These are phyloP conservation scores for Oryzias javanicus DNA, from an alignment of 2,113 vertebrate genomes.

Conservation along the genomic window DNA sequence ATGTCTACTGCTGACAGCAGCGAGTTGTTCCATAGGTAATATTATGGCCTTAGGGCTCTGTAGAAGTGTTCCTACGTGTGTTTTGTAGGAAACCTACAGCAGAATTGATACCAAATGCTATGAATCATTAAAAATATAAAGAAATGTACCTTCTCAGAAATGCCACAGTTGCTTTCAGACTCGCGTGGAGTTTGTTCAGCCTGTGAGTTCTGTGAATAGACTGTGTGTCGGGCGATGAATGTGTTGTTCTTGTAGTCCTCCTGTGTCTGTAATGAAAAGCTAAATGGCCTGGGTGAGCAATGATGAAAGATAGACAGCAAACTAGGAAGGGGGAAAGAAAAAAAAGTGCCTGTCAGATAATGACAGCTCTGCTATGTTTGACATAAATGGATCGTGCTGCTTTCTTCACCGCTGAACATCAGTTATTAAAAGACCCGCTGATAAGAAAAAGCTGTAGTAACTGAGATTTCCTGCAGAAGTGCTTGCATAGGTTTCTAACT, in stretches of 20 bases:
- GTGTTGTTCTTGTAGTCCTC: constrained; percentile 31
- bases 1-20: constrained; percentile 43
- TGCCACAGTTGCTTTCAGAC: constrained; percentile 9
- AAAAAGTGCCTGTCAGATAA: constrained; percentile 30
- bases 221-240: constrained; percentile 5
- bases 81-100: constrained; percentile 17
- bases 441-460: constrained; percentile 50
- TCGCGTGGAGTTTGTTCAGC: constrained; percentile 11
- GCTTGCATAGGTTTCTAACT: constrained; percentile 14
- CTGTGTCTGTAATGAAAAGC: constrained; percentile 62
- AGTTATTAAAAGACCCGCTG: constrained; percentile 60
- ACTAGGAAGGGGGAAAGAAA: constrained; percentile 39
- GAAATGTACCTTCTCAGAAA: constrained; percentile 1
- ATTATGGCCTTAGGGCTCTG: constrained; percentile 46
- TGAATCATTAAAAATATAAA: constrained; percentile 8
- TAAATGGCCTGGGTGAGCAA: constrained; percentile 43
- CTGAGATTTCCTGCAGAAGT: constrained; percentile 23
- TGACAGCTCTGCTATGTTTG: constrained; percentile 61
- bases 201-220: constrained; percentile 13
- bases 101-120: constrained; percentile 1
- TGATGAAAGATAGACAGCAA: constrained; percentile 62
- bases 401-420: constrained; percentile 59
- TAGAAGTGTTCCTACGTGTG: constrained; percentile 29
- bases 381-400: constrained; percentile 60
- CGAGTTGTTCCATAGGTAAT: constrained; percentile 39